A percentile compares a stretch with the other conserved stretches of the same genome.
phyloP scores from a whole-genome alignment of 2,888 invertebrate species.

The Tortricodes alternella region DNA sequence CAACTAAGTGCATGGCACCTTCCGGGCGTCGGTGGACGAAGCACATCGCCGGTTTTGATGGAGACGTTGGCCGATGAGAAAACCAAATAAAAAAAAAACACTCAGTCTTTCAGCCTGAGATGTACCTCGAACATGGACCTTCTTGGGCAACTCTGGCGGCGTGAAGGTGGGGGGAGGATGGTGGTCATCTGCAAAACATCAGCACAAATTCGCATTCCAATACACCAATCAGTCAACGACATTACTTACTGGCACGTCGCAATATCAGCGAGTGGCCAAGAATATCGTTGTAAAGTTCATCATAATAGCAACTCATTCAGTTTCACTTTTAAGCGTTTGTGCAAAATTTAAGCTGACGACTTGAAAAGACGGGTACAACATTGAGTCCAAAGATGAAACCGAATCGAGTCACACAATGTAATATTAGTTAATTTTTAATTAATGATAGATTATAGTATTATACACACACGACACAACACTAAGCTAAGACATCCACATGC shows the following conservation, averaged over 20 bases:
- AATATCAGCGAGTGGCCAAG: slow-evolving; percentile 58
- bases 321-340: slow-evolving; percentile 44
- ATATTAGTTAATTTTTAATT: slow-evolving; percentile 9
- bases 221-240: slow-evolving; percentile 75
- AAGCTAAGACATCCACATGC: slow-evolving; percentile 65
- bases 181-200: slow-evolving; percentile 97
- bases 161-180: slow-evolving; percentile 99
- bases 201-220: slow-evolving; percentile 85
- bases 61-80: slow-evolving; percentile 72
- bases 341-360: slow-evolving; percentile 33
- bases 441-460: slow-evolving; percentile 30
- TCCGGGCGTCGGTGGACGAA: slow-evolving; percentile 67
- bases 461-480: slow-evolving; percentile 38
- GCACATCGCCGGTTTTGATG: slow-evolving; percentile 72
- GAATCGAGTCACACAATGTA: slow-evolving; percentile 37
- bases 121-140: slow-evolving; percentile 98
- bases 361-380: slow-evolving; percentile 21
- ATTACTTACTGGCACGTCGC: slow-evolving; percentile 68
- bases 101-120: slow-evolving; percentile 77
- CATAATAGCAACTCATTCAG: slow-evolving; percentile 41
- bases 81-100: slow-evolving; percentile 64
- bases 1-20: slow-evolving; percentile 76
- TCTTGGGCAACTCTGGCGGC: slow-evolving; percentile 99
- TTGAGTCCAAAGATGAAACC: slow-evolving; percentile 52
- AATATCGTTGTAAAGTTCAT: slow-evolving; percentile 33